Evolutionary conservation across 2,888 invertebrate genomes (phyloP).

Genomic region (Agonopterix alstromeriana): DNA sequence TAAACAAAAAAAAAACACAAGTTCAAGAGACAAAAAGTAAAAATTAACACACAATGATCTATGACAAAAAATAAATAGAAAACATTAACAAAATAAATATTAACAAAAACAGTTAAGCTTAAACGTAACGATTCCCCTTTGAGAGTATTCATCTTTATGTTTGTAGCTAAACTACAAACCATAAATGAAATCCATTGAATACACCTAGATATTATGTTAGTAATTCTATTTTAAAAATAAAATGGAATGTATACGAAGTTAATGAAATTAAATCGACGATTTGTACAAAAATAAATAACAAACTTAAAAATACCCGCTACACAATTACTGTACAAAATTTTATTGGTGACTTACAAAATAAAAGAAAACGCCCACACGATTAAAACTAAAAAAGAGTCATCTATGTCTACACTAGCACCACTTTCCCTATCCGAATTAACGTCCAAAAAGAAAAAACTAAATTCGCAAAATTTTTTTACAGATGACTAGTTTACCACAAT

Average conservation of each 20-base stretch:
- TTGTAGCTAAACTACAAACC: slow-evolving; percentile 3
- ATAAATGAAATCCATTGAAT: not conserved
- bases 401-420: slow-evolving; percentile 33
- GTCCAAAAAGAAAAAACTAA: not conserved
- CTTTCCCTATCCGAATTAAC: slow-evolving; percentile 15
- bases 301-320: slow-evolving; percentile 18
- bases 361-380: not conserved
- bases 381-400: slow-evolving; percentile 12
- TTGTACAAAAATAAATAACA: slow-evolving; percentile 24
- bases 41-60: slow-evolving; percentile 50
- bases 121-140: slow-evolving; percentile 76
- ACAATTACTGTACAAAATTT: slow-evolving; percentile 7
- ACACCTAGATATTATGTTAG: slow-evolving; percentile 11
- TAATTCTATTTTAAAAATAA: slow-evolving; percentile 12
- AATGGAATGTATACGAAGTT: slow-evolving; percentile 40
- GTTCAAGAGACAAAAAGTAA: slow-evolving; percentile 14
- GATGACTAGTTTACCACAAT: slow-evolving; percentile 37
- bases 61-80: slow-evolving; percentile 46
- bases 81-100: slow-evolving; percentile 68
- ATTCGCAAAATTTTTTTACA: slow-evolving; percentile 14
- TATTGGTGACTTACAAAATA: slow-evolving; percentile 2
- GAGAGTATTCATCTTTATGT: slow-evolving; percentile 14
- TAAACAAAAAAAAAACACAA: slow-evolving; percentile 36
- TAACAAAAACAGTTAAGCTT: slow-evolving; percentile 65
- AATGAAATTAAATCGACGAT: slow-evolving; percentile 9